Evolutionary conservation across 2,888 invertebrate genomes (phyloP).

Genomic region (Agrotis puta): DNA sequence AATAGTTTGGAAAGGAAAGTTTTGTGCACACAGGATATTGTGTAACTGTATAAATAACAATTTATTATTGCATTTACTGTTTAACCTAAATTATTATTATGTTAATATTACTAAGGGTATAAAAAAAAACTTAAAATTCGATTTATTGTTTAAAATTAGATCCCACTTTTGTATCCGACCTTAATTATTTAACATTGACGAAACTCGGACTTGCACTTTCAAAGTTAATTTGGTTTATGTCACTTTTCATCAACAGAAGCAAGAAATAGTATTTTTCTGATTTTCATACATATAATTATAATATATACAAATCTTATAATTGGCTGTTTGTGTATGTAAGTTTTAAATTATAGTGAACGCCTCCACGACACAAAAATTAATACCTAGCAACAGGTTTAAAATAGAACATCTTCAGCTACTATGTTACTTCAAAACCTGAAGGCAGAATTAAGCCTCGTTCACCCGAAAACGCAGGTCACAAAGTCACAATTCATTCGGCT

Average conservation of each 20-base stretch:
- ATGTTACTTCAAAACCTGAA: not conserved
- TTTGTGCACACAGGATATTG: conserved; percentile 1
- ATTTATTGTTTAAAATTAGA: too few relatives aligned
- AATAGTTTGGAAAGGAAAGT: conserved; percentile 38
- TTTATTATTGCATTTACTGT: not conserved
- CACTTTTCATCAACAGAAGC: not conserved
- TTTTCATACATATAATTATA: too few relatives aligned
- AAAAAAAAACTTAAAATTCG: too few relatives aligned
- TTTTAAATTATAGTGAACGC: too few relatives aligned
- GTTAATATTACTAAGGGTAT: not conserved
- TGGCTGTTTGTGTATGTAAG: too few relatives aligned
- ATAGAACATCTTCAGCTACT: too few relatives aligned
- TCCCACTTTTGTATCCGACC: too few relatives aligned
- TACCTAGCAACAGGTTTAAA: too few relatives aligned
- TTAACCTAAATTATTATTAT: not conserved
- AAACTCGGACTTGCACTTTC: not conserved
- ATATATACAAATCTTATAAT: too few relatives aligned
- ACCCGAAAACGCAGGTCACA: too few relatives aligned
- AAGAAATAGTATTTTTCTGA: not conserved
- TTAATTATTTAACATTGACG: not conserved
- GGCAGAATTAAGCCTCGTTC: not conserved
- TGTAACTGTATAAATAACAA: not conserved
- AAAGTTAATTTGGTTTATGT: not conserved
- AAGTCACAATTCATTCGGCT: too few relatives aligned
- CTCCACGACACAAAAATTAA: too few relatives aligned